These are phyloP conservation scores for Patella caerulea DNA, from an alignment of 2,888 invertebrate genomes.

Conservation along the genomic window DNA sequence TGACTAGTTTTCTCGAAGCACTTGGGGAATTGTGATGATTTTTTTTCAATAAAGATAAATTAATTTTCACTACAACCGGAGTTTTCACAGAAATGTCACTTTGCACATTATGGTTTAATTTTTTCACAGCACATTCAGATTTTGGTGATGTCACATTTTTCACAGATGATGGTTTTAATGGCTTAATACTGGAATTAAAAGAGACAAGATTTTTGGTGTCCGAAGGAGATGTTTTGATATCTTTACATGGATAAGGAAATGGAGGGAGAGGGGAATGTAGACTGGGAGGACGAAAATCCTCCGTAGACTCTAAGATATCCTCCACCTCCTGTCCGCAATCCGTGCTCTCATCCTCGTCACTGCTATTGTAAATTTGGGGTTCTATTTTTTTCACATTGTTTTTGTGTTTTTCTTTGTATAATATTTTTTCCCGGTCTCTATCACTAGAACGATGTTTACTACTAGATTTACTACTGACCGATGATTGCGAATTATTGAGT, in stretches of 20 bases:
- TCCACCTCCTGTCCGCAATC: slow-evolving; percentile 6
- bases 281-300: neutral
- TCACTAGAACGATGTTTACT: slow-evolving; percentile 4
- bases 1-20: too few relatives aligned
- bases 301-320: slow-evolving; percentile 5
- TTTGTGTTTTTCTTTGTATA: slow-evolving; percentile 5
- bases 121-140: neutral
- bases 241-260: neutral
- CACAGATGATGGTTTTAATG: neutral
- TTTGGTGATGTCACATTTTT: neutral
- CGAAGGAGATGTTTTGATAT: neutral
- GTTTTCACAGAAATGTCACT: neutral
- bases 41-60: neutral
- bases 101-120: neutral
- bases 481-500: slow-evolving; percentile 14
- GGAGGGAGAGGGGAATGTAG: slow-evolving; percentile 5
- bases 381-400: slow-evolving; percentile 7
- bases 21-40: too few relatives aligned
- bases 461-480: slow-evolving; percentile 23
- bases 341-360: slow-evolving; percentile 4
- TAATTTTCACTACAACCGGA: slow-evolving; percentile 6
- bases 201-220: slow-evolving; percentile 1
- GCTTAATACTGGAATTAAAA: neutral
- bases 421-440: neutral
- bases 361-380: neutral